These are phyloP conservation scores for Antechinus stuartii DNA, from an alignment of 2,113 vertebrate species.

Conservation along the genomic window DNA sequence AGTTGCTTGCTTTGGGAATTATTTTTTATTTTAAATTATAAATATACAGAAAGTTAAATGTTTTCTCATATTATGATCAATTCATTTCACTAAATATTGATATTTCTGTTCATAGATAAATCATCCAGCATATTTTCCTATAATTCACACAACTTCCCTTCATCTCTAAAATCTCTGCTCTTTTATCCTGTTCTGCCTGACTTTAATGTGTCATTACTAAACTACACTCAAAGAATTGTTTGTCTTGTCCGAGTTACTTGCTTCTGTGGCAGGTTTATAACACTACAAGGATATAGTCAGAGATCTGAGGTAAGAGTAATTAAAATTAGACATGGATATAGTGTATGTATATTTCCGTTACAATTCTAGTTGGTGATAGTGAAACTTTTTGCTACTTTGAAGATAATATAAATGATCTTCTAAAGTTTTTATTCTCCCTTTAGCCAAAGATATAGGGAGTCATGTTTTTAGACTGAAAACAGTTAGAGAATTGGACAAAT, in stretches of 20 bases:
- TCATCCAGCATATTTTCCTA: not conserved
- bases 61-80: not conserved
- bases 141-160: not conserved
- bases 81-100: not conserved
- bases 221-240: not conserved
- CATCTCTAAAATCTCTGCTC: not conserved
- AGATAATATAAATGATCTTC: not conserved
- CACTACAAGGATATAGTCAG: not conserved
- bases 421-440: not conserved
- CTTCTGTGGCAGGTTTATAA: not conserved
- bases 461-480: not conserved
- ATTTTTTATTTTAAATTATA: not conserved
- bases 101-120: not conserved
- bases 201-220: not conserved
- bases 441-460: slow-evolving; percentile 12
- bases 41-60: not conserved
- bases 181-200: not conserved
- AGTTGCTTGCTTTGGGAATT: not conserved
- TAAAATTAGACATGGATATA: not conserved
- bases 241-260: not conserved
- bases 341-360: not conserved
- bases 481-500: not conserved
- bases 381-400: not conserved
- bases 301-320: not conserved
- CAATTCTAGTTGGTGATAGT: not conserved